Conservation (phyloP, 2,888 invertebrate genomes). For the Lathronympha strigana region DNA sequence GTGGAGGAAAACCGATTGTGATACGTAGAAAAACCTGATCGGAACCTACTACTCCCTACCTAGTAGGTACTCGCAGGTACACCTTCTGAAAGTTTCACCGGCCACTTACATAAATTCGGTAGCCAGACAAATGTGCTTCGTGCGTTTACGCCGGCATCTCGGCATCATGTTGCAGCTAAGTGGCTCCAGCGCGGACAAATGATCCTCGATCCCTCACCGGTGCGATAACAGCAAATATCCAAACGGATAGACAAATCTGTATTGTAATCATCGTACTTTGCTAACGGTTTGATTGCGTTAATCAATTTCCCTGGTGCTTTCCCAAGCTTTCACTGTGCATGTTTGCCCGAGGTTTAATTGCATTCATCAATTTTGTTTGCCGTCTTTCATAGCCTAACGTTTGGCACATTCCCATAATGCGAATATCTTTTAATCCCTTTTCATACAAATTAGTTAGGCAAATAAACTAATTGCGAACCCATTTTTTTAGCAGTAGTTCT, state of each 20-base stretch:
- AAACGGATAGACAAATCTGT: constrained; percentile 15
- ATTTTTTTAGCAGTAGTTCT: no score
- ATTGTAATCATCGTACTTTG: constrained; percentile 3
- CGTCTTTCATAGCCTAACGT: no score
- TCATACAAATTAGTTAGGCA: no score
- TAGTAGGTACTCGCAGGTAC: no score
- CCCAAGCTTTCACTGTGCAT: not conserved
- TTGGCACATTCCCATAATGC: no score
- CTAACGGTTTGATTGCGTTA: not conserved
- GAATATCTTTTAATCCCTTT: no score
- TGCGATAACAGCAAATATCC: constrained; percentile 9
- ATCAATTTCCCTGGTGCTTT: constrained; percentile 7
- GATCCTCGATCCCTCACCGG: constrained; percentile 19
- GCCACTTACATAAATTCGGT: constrained; percentile 10
- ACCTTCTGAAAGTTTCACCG: not conserved
- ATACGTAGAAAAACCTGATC: no score
- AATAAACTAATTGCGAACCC: no score
- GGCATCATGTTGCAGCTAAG: constrained; percentile 18
- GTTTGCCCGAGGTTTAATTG: not conserved
- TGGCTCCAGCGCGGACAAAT: constrained; percentile 24
- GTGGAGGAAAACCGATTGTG: no score
- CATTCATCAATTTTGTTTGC: not conserved
- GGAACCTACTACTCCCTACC: no score
- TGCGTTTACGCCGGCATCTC: constrained; percentile 7
- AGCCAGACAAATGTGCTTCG: constrained; percentile 16